These are phyloP conservation scores for Caiman crocodilus DNA, from an alignment of 2,797 vertebrate genomes.

Conservation along the genomic window DNA sequence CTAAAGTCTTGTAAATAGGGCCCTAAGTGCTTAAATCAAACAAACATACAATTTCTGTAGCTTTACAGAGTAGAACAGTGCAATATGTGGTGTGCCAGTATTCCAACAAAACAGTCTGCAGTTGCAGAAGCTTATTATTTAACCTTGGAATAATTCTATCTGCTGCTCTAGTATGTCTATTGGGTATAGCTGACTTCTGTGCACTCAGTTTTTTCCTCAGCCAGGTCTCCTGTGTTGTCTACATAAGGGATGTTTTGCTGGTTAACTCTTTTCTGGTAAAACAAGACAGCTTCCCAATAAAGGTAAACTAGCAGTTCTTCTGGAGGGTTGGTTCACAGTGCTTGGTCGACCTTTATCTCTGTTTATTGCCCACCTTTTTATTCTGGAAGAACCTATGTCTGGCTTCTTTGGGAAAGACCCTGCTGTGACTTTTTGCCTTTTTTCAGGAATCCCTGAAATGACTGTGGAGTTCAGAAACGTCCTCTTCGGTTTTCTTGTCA, in stretches of 20 bases:
- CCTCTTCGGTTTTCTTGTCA: constrained; percentile 51
- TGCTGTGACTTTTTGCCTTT: constrained; percentile 15
- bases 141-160: constrained; percentile 51
- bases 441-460: constrained; percentile 42
- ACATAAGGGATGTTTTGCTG: constrained; percentile 43
- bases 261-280: constrained; percentile 53
- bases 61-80: constrained; percentile 69
- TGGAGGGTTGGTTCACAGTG: constrained; percentile 38
- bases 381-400: constrained; percentile 24
- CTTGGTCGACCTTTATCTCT: constrained; percentile 11
- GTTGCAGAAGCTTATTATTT: constrained; percentile 15
- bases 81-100: constrained; percentile 52
- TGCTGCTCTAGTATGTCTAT: constrained; percentile 37
- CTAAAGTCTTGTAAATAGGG: constrained; percentile 53
- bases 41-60: constrained; percentile 74
- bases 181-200: not conserved
- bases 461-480: constrained; percentile 44
- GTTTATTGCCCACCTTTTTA: constrained; percentile 34
- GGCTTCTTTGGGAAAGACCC: constrained; percentile 56
- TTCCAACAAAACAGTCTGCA: constrained; percentile 57
- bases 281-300: constrained; percentile 63
- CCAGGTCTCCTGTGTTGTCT: constrained; percentile 39
- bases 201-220: not conserved
- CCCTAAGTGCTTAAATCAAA: constrained; percentile 70
- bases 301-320: constrained; percentile 33